These are phyloP conservation scores for Oppia nitens DNA, from an alignment of 1,140 invertebrate species.

Conservation along the genomic window DNA sequence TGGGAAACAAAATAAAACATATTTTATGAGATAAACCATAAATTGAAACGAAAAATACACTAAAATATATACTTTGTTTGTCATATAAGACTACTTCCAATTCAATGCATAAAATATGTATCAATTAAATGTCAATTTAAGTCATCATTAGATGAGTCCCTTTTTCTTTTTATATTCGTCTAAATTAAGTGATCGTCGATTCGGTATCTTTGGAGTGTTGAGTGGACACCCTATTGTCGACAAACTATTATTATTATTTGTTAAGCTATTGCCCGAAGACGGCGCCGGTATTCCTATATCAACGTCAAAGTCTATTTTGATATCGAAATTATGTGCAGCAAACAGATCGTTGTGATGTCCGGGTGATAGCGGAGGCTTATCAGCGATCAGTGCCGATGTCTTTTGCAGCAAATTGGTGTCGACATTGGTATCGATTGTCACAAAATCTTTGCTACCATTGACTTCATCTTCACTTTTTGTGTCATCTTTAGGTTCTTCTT, in stretches of 20 bases:
- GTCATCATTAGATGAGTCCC: constrained; percentile 56
- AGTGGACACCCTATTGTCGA: constrained; percentile 7
- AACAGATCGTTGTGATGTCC: constrained; percentile 42
- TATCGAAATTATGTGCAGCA: constrained; percentile 88
- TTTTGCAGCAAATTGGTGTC: background rate
- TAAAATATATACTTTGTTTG: too few species aligned
- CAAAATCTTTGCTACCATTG: constrained; percentile 5
- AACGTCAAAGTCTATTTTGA: constrained; percentile 78
- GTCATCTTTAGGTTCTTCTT: background rate
- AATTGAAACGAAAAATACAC: too few species aligned
- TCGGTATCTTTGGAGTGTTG: constrained; percentile 36
- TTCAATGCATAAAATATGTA: too few species aligned
- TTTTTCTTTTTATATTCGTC: constrained; percentile 93
- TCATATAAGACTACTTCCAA: too few species aligned
- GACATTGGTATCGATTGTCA: background rate
- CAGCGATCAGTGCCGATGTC: background rate
- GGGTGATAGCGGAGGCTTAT: background rate
- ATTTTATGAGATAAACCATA: too few species aligned
- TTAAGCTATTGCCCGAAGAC: constrained; percentile 1
- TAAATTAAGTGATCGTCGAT: constrained; percentile 75
- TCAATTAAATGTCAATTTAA: too few species aligned
- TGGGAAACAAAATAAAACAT: too few species aligned
- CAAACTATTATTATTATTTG: constrained; percentile 11
- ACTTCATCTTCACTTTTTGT: constrained; percentile 10
- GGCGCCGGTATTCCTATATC: constrained; percentile 36